A percentile compares a stretch with the other conserved stretches of the same genome.
These are phyloP conservation scores for Drosophila teissieri DNA, from an alignment of 1,140 invertebrate species.

Conservation along the genomic window DNA sequence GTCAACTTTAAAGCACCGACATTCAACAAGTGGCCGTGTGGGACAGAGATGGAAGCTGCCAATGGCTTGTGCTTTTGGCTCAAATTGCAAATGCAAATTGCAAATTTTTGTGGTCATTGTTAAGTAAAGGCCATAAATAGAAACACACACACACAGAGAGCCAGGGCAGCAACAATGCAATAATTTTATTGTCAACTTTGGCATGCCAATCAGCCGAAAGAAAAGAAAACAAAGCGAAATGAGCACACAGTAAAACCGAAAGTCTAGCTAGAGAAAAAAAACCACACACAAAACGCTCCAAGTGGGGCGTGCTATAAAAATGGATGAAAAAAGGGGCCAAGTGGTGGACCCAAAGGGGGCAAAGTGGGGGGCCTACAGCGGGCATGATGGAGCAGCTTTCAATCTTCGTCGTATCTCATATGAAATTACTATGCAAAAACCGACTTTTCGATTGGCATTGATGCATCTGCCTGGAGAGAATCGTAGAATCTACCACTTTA, in stretches of 20 bases:
- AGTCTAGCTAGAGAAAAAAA: constrained; percentile 42
- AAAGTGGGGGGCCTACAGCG: neutral
- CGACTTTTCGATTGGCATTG: constrained; percentile 46
- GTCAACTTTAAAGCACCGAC: constrained; percentile 51
- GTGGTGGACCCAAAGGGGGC: neutral
- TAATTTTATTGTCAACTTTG: constrained; percentile 80
- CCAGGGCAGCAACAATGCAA: constrained; percentile 53
- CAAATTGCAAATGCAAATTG: constrained; percentile 79
- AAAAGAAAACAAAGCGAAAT: constrained; percentile 19
- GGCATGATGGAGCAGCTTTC: constrained; percentile 43
- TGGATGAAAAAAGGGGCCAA: neutral
- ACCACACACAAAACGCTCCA: constrained; percentile 23
- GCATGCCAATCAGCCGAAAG: constrained; percentile 45
- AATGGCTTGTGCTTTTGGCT: constrained; percentile 46
- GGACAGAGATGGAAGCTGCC: constrained; percentile 16
- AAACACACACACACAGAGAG: constrained; percentile 34
- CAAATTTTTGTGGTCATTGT: constrained; percentile 80
- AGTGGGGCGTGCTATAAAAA: constrained; percentile 27
- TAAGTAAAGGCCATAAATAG: constrained; percentile 79
- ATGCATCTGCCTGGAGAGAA: constrained; percentile 41
- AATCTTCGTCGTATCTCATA: constrained; percentile 33
- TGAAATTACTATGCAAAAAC: constrained; percentile 44
- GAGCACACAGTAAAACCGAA: constrained; percentile 39
- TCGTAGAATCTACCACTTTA: constrained; percentile 41
- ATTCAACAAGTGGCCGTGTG: constrained; percentile 29